Evolutionary conservation across 1,140 invertebrate species (phyloP).

Genomic region (Macrosteles quadrilineatus): DNA sequence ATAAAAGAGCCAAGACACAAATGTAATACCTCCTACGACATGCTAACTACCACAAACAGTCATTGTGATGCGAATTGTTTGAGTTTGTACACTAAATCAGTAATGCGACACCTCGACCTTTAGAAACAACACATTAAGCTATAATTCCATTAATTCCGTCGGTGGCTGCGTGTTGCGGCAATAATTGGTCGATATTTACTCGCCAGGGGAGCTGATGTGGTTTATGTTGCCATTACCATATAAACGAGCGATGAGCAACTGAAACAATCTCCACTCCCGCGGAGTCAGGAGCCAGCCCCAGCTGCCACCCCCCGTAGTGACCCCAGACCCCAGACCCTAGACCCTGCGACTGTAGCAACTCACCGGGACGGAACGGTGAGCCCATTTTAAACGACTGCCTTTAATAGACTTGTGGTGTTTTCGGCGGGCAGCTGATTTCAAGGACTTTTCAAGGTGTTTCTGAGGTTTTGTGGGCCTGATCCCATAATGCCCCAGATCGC

Average conservation of each 20-base stretch:
- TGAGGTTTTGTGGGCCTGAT: conserved; percentile 29
- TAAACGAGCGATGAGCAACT: conserved; percentile 7
- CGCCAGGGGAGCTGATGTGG: neutral
- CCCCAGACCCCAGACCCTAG: too few relatives aligned
- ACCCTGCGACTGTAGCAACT: neutral
- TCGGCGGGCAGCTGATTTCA: conserved; percentile 14
- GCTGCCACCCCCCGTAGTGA: neutral
- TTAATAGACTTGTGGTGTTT: conserved; percentile 16
- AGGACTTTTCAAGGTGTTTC: conserved; percentile 23
- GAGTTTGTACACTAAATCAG: too few relatives aligned
- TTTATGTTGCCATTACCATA: conserved; percentile 13
- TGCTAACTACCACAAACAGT: too few relatives aligned
- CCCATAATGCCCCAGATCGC: conserved; percentile 9
- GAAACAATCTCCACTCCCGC: neutral
- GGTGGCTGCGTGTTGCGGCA: too few relatives aligned
- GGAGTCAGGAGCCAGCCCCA: neutral
- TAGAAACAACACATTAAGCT: too few relatives aligned
- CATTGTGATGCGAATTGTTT: too few relatives aligned
- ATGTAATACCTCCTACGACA: too few relatives aligned
- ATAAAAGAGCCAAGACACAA: too few relatives aligned
- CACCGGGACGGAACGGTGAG: conserved; percentile 22
- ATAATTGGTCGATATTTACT: too few relatives aligned
- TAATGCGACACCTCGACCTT: too few relatives aligned
- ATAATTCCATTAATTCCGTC: too few relatives aligned
- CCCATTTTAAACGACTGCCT: conserved; percentile 26